A percentile compares a stretch with the other conserved stretches of the same genome.
Evolutionary conservation across 2,888 invertebrate genomes (phyloP).

Genomic region (Rotaria socialis): DNA sequence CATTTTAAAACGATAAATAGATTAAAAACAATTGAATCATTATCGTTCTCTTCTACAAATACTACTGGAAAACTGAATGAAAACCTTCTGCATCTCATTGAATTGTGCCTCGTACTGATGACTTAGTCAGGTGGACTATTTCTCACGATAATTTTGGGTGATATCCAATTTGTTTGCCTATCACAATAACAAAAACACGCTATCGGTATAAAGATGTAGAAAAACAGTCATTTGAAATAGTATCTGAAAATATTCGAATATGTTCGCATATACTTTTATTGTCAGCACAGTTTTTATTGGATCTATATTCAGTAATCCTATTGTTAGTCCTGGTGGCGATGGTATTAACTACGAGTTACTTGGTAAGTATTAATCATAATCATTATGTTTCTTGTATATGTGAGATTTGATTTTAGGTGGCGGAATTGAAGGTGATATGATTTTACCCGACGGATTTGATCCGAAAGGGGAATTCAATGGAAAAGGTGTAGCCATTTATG

Average conservation of each 20-base stretch:
- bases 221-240: not conserved
- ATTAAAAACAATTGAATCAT: too few relatives aligned
- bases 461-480: not conserved
- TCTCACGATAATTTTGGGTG: not conserved
- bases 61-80: too few relatives aligned
- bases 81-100: too few relatives aligned
- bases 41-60: too few relatives aligned
- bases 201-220: not conserved
- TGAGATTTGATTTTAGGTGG: not conserved
- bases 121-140: not conserved
- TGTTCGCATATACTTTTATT: not conserved
- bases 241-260: not conserved
- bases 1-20: too few relatives aligned
- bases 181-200: not conserved
- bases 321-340: not conserved
- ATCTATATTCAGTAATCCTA: not conserved
- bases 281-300: not conserved
- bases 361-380: not conserved
- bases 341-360: not conserved
- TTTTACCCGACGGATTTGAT: not conserved
- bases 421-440: conserved; percentile 15
- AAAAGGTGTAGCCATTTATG: not conserved
- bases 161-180: not conserved
- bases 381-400: not conserved
- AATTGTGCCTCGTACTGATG: too few relatives aligned